A percentile compares a stretch with the other conserved stretches of the same genome.
These are phyloP conservation scores for Pristiophorus japonicus DNA, from an alignment of 2,113 vertebrate species.

Conservation along the genomic window DNA sequence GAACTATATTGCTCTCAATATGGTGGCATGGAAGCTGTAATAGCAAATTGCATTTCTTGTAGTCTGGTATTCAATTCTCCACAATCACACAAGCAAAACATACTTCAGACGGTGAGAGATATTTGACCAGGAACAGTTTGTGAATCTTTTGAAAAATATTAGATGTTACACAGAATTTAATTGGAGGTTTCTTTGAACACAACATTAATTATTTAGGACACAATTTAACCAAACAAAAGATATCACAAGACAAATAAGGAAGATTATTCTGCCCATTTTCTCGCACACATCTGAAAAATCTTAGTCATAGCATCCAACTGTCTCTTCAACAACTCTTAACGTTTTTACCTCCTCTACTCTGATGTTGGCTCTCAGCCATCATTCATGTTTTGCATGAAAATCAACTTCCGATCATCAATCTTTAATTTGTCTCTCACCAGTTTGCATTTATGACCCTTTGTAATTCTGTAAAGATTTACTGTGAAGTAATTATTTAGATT, in stretches of 20 bases:
- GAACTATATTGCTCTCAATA: background rate
- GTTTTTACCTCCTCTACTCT: no score
- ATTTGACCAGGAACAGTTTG: background rate
- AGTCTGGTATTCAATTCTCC: background rate
- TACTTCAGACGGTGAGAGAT: background rate
- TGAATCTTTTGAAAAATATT: background rate
- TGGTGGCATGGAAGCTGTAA: background rate
- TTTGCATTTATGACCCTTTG: no score
- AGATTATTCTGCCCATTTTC: no score
- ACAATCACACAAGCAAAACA: background rate
- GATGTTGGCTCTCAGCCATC: no score
- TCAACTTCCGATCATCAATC: no score
- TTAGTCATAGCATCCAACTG: no score
- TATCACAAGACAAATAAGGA: background rate
- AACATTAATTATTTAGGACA: background rate
- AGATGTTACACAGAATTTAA: background rate
- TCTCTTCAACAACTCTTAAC: no score
- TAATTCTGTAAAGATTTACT: no score
- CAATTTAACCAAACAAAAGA: background rate
- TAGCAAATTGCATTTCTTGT: background rate
- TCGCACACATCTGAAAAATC: no score
- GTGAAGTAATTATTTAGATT: background rate
- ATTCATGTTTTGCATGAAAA: no score
- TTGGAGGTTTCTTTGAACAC: background rate
- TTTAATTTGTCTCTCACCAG: no score